A percentile compares a stretch with the other conserved stretches of the same genome.
Evolutionary conservation across 1,140 invertebrate genomes (phyloP).

Genomic region (Papilio polyxenes): DNA sequence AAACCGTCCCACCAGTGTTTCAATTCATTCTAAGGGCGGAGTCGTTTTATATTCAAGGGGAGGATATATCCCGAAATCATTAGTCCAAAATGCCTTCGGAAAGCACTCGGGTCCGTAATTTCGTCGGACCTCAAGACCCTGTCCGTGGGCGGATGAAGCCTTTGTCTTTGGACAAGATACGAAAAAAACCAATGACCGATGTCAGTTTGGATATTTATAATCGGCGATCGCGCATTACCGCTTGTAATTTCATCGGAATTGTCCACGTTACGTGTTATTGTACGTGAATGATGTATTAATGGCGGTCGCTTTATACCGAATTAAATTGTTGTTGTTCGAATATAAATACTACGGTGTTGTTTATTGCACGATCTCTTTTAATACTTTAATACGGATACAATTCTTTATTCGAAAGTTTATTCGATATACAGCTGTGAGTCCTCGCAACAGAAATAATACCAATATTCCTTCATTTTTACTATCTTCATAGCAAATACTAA

Average conservation of each 20-base stretch:
- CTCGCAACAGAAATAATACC: not conserved
- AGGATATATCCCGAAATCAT: conserved; percentile 77
- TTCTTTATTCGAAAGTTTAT: not conserved
- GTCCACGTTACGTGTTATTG: conserved; percentile 60
- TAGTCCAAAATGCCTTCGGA: conserved; percentile 73
- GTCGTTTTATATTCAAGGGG: conserved; percentile 78
- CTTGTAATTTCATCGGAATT: conserved; percentile 66
- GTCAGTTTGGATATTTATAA: conserved; percentile 73
- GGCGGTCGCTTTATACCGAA: conserved; percentile 62
- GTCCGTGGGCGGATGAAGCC: conserved; percentile 71
- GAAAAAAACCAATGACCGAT: conserved; percentile 63
- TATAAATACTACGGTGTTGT: conserved; percentile 19
- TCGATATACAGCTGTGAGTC: not conserved
- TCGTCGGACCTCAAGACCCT: conserved; percentile 60
- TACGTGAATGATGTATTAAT: conserved; percentile 63
- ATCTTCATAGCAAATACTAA: too few species aligned
- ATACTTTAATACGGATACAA: not conserved
- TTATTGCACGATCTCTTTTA: conserved; percentile 12
- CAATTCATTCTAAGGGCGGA: conserved; percentile 76
- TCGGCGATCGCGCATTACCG: conserved; percentile 53
- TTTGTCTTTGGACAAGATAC: conserved; percentile 73
- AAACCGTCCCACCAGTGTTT: conserved; percentile 67
- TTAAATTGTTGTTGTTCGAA: conserved; percentile 41
- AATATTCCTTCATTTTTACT: too few species aligned
- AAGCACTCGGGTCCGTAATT: conserved; percentile 69